phyloP scores from a whole-genome alignment of 2,888 invertebrate genomes.

The Colletes collaris region DNA sequence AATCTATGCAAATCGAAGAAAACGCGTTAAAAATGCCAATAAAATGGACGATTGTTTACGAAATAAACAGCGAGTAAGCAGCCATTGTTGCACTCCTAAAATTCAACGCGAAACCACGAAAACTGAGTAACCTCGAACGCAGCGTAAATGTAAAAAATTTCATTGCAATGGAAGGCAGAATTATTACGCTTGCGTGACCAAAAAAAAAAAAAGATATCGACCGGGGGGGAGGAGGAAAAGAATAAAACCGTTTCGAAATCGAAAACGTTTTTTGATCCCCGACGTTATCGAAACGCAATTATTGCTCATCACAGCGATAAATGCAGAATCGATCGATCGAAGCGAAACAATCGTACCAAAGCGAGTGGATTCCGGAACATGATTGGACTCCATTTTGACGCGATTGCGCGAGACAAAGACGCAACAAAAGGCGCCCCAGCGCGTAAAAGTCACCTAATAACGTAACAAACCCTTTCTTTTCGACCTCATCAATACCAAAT shows the following conservation, averaged over 20 bases:
- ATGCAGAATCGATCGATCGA: not conserved
- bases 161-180: not conserved
- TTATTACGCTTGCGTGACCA: not conserved
- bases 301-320: not conserved
- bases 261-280: slow-evolving; percentile 1
- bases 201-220: not conserved
- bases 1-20: not conserved
- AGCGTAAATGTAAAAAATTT: slow-evolving; percentile 1
- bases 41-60: slow-evolving; percentile 28
- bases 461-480: not conserved
- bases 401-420: slow-evolving; percentile 1
- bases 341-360: not conserved
- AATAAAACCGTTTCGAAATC: not conserved
- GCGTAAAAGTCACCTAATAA: slow-evolving; percentile 14
- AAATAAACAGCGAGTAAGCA: slow-evolving; percentile 24
- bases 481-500: too few species aligned
- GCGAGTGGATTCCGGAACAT: not conserved
- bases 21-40: not conserved
- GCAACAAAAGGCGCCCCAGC: not conserved
- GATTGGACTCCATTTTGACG: not conserved
- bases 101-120: slow-evolving; percentile 20
- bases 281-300: not conserved
- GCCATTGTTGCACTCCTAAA: slow-evolving; percentile 20
- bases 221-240: too few species aligned
- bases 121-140: not conserved